Conservation (phyloP, 1,140 invertebrate species). For the Glomeris maerens region DNA sequence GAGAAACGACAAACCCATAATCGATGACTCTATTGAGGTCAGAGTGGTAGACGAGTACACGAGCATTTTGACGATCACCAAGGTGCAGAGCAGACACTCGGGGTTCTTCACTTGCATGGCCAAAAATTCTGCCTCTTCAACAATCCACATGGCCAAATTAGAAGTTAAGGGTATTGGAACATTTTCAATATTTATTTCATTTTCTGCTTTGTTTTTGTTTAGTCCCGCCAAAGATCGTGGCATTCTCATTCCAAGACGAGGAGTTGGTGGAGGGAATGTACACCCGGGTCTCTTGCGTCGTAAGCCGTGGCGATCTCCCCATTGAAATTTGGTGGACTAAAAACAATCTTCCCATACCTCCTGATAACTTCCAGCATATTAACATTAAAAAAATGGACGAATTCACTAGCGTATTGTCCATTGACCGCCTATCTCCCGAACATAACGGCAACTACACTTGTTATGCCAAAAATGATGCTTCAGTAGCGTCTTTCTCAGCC, state of each 20-base stretch:
- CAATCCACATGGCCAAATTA: constrained; percentile 26
- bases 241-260: constrained; percentile 29
- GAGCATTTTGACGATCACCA: constrained; percentile 43
- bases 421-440: constrained; percentile 11
- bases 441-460: constrained; percentile 51
- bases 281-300: constrained; percentile 66
- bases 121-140: constrained; percentile 25
- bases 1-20: constrained; percentile 39
- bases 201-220: background rate
- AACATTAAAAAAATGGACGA: constrained; percentile 25
- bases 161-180: constrained; percentile 31
- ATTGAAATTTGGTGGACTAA: constrained; percentile 31
- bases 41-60: constrained; percentile 49
- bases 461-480: constrained; percentile 59
- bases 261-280: constrained; percentile 32
- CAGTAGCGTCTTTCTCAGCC: constrained; percentile 62
- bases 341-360: constrained; percentile 26
- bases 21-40: constrained; percentile 32
- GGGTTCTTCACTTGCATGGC: constrained; percentile 40
- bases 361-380: constrained; percentile 25
- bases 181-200: too few relatives aligned
- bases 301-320: constrained; percentile 51
- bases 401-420: constrained; percentile 16
- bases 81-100: constrained; percentile 58
- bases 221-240: constrained; percentile 38